These are phyloP conservation scores for Lacerta viridis DNA, from an alignment of 2,797 vertebrate genomes.

Conservation along the genomic window DNA sequence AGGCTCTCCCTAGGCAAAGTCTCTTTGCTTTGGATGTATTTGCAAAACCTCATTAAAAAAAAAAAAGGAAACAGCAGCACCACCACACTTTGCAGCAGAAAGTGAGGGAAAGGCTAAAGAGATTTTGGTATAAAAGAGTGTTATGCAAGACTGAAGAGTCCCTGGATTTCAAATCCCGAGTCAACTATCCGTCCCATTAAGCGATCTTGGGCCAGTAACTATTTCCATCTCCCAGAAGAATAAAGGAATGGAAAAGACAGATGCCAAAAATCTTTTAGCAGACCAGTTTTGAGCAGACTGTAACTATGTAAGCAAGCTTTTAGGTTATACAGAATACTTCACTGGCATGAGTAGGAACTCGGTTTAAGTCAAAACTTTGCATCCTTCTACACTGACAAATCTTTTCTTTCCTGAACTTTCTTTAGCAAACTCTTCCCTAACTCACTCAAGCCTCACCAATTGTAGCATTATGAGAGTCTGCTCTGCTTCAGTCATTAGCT, in stretches of 20 bases:
- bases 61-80: background rate
- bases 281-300: background rate
- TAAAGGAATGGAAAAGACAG: background rate
- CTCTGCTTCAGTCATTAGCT: no score
- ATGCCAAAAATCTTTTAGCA: background rate
- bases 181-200: background rate
- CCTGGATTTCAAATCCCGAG: background rate
- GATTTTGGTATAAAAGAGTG: background rate
- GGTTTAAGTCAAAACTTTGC: background rate
- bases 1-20: background rate
- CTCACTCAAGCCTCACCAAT: background rate
- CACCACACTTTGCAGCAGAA: background rate
- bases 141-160: background rate
- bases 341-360: background rate
- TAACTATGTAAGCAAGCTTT: background rate
- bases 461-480: background rate
- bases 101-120: background rate
- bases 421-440: background rate
- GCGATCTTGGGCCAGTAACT: background rate
- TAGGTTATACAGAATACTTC: background rate
- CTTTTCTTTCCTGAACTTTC: background rate
- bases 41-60: background rate
- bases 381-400: background rate
- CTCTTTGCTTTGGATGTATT: constrained; percentile 11
- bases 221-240: no score